Evolutionary conservation across 2,888 invertebrate genomes (phyloP).

Genomic region (Tortricodes alternella): DNA sequence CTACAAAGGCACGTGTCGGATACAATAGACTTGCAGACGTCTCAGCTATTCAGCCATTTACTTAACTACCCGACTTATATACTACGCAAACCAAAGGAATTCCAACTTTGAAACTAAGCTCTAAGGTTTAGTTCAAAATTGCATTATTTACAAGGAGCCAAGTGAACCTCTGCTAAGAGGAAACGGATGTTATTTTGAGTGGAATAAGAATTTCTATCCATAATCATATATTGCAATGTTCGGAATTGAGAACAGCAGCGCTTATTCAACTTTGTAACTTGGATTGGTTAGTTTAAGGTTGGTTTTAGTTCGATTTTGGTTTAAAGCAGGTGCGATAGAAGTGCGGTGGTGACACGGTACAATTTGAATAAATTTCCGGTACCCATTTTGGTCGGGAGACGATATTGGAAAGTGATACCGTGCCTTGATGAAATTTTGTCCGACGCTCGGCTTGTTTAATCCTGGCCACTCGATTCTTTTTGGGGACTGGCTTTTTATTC

Average conservation of each 20-base stretch:
- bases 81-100: conserved; percentile 28
- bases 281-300: conserved; percentile 1
- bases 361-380: conserved; percentile 80
- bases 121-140: conserved; percentile 35
- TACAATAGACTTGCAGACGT: conserved; percentile 53
- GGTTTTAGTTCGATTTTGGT: conserved; percentile 34
- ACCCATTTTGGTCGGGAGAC: conserved; percentile 56
- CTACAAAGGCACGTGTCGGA: conserved; percentile 42
- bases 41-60: conserved; percentile 43
- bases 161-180: conserved; percentile 74
- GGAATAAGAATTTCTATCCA: conserved; percentile 78
- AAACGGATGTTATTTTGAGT: conserved; percentile 78
- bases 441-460: conserved; percentile 23
- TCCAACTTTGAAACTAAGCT: conserved; percentile 23
- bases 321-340: conserved; percentile 66
- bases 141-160: conserved; percentile 31
- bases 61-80: conserved; percentile 45
- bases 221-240: conserved; percentile 65
- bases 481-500: background rate
- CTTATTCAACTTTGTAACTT: conserved; percentile 39
- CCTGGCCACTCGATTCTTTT: conserved; percentile 16
- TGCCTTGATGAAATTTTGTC: conserved; percentile 32
- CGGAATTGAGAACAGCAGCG: conserved; percentile 50
- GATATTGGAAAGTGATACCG: conserved; percentile 72
- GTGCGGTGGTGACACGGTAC: conserved; percentile 66